phyloP scores from a whole-genome alignment of 2,113 vertebrate genomes.

The Ctenodactylus gundi region DNA sequence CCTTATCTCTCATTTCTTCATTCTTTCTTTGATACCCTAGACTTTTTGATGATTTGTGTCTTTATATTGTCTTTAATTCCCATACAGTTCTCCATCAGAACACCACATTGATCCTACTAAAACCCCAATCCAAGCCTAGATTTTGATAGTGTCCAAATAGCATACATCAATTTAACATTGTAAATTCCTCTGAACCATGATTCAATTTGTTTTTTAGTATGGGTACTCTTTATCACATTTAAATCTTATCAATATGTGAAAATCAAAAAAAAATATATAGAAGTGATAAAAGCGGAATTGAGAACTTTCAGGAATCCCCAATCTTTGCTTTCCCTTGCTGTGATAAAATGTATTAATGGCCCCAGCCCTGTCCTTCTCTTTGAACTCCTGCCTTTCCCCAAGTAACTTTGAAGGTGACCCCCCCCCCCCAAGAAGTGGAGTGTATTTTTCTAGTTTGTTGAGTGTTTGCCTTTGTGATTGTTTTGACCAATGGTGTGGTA shows the following conservation, averaged over 20 bases:
- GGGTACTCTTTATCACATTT: not conserved
- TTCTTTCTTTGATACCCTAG: not conserved
- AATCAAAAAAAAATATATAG: not conserved
- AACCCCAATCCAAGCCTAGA: not conserved
- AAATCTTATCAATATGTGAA: not conserved
- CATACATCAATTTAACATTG: not conserved
- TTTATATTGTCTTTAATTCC: not conserved
- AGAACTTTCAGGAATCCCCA: not conserved
- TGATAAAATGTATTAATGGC: not conserved
- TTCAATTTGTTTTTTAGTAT: not conserved
- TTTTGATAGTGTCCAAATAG: not conserved
- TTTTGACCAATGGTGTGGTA: not conserved
- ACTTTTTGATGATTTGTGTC: not conserved
- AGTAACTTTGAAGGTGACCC: not conserved
- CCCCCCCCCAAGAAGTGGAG: not conserved
- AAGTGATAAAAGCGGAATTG: not conserved
- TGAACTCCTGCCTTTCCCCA: not conserved
- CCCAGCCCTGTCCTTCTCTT: not conserved
- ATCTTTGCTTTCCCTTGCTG: not conserved
- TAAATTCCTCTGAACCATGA: not conserved
- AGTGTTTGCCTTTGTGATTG: not conserved
- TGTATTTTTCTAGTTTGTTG: not conserved
- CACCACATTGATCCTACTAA: not conserved
- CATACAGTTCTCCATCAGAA: fast-evolving
- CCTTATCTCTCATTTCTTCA: not conserved